Base-by-base conservation (phyloP, 2,888 invertebrate species). In the Lasioglossum morio region DNA sequence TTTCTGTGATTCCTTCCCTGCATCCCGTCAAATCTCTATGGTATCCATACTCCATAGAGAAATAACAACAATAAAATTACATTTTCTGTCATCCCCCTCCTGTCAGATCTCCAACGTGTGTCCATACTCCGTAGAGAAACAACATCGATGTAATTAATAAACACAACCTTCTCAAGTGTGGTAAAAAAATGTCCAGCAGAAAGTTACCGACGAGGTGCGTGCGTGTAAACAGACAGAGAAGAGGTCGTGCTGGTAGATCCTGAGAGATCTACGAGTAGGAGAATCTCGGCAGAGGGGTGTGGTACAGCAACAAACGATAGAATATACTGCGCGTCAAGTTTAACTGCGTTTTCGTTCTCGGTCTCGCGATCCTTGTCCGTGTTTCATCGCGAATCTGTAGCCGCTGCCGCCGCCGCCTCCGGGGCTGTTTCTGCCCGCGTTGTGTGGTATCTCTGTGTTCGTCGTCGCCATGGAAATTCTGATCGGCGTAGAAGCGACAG, bases 401-500 rank as follows among this genome's bases (percentile, higher is more conserved):
- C 63, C 72, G 2, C 57, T 2, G 30, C n/a, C n/a, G n/a, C n/a
- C n/a, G n/a, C n/a, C n/a, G n/a, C n/a, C n/a, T n/a, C 30, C 30
- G 30, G 30, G 30, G 30, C 69, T 70, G 27, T 23, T 23, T 16
- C 37, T n/a, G 7, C n/a, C 16, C 43, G 30, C 3, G 4, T 60
- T 60, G 60, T 60, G 60, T 27, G 60, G 40, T 30, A 69, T 60
- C 77, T 77, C 48, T 23, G 27, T 75, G 23, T 40, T 23, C 60
- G 53, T 77, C 60, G 53, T 77, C 66, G n/a, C 69, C 72, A 75
- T 76, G 76, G 72, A 81, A 87, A 88, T 80, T 88, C 90, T 90
- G 88, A 81, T 84, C 85, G 87, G 77, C 85, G 86, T 84, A 88
- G 87, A 70, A 79, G 88, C 79, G 75, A 53, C 74, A 77, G 77